Evolutionary conservation across 2,888 invertebrate genomes (phyloP).

Genomic region (Zonitis immaculata): DNA sequence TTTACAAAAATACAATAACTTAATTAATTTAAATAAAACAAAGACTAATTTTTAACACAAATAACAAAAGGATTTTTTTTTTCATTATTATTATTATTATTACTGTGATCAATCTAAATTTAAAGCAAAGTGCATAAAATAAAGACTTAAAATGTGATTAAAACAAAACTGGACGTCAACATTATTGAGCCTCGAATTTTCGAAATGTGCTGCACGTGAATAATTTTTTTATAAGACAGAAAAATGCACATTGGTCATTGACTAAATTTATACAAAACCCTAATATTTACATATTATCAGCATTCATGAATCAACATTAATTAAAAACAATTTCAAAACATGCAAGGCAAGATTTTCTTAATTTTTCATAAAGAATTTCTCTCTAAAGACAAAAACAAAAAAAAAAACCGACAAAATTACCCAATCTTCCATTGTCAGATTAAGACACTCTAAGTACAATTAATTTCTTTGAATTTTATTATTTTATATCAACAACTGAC

Average conservation of each 20-base stretch:
- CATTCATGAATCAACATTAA: background rate
- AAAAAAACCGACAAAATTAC: no score
- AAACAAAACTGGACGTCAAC: background rate
- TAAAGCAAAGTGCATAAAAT: background rate
- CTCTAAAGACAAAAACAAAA: background rate
- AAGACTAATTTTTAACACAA: background rate
- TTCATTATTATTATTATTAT: no score
- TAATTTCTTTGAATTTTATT: background rate
- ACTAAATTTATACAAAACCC: slow-evolving; percentile 20
- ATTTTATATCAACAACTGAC: background rate
- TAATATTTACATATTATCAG: slow-evolving; percentile 5
- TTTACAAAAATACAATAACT: slow-evolving; percentile 16
- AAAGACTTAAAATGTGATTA: background rate
- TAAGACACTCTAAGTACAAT: slow-evolving; percentile 1
- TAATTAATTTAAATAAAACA: background rate
- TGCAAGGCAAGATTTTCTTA: slow-evolving; percentile 2
- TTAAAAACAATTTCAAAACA: background rate
- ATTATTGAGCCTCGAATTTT: background rate
- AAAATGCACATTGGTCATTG: slow-evolving; percentile 21
- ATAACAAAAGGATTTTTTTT: background rate
- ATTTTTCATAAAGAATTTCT: background rate
- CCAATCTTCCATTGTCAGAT: background rate
- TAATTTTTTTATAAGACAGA: background rate
- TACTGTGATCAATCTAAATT: no score
- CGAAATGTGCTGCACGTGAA: no score